These are phyloP conservation scores for Dasyprocta punctata DNA, from an alignment of 2,113 vertebrate species.

Conservation along the genomic window DNA sequence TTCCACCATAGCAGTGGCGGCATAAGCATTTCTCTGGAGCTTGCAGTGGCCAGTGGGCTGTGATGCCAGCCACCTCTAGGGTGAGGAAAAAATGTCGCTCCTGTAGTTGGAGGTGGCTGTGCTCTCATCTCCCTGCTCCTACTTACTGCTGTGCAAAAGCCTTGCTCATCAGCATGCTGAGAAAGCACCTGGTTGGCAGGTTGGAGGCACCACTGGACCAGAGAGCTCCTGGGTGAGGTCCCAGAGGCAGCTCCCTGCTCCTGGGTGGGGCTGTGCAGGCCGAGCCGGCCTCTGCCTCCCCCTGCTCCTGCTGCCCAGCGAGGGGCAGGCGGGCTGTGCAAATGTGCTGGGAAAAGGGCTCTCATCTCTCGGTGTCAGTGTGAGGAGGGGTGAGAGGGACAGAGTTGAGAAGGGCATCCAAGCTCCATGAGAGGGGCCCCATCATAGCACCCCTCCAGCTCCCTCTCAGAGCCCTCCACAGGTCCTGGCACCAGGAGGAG, in stretches of 20 bases:
- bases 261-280: background rate
- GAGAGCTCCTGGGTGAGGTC: background rate
- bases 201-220: background rate
- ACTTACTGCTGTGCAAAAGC: background rate
- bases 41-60: background rate
- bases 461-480: background rate
- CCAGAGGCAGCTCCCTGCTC: background rate
- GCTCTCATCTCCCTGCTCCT: background rate
- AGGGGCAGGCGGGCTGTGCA: background rate
- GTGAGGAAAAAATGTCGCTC: background rate
- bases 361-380: background rate
- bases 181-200: background rate
- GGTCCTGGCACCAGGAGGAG: background rate
- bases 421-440: background rate
- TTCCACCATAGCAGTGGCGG: background rate
- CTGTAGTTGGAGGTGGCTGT: background rate
- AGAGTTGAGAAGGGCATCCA: fast-evolving
- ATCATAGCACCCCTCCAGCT: background rate
- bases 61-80: background rate
- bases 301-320: background rate
- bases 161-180: background rate
- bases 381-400: background rate
- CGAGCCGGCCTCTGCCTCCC: fast-evolving
- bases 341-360: background rate
- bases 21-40: background rate